Evolutionary conservation across 2,888 invertebrate species (phyloP).

Genomic region (Punctoribates punctum): DNA sequence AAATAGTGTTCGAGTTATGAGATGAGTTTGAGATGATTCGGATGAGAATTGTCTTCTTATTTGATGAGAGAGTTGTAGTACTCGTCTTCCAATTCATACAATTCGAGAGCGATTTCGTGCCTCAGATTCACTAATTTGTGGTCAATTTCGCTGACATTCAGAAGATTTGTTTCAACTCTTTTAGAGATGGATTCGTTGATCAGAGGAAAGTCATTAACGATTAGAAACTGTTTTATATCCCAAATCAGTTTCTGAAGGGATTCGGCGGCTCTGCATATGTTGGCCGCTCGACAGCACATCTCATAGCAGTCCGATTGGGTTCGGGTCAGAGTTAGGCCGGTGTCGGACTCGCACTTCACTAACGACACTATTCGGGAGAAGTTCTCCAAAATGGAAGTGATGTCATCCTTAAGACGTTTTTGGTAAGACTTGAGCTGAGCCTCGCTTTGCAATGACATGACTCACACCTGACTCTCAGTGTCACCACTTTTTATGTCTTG

Average conservation of each 20-base stretch:
- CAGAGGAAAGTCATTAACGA: constrained; percentile 95
- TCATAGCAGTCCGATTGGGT: constrained; percentile 91
- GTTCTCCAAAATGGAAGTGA: constrained; percentile 95
- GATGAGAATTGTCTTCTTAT: constrained; percentile 23
- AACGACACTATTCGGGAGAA: constrained; percentile 64
- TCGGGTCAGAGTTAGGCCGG: constrained; percentile 61
- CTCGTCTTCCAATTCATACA: constrained; percentile 87
- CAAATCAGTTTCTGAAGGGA: constrained; percentile 94
- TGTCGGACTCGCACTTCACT: constrained; percentile 46
- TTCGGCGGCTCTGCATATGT: constrained; percentile 94
- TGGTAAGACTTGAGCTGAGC: constrained; percentile 91
- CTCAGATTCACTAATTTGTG: constrained; percentile 83
- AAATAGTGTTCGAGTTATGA: too few relatives aligned
- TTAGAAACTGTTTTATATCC: constrained; percentile 95
- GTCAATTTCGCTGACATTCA: constrained; percentile 83
- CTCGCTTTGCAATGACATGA: constrained; percentile 60
- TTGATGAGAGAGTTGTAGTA: constrained; percentile 83
- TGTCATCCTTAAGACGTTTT: constrained; percentile 88
- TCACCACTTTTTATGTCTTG: too few relatives aligned
- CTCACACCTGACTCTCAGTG: too few relatives aligned
- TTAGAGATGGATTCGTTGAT: constrained; percentile 96
- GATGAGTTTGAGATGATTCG: too few relatives aligned
- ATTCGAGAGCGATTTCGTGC: constrained; percentile 91
- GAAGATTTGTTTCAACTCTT: constrained; percentile 70
- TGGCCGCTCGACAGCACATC: constrained; percentile 94